Conservation (phyloP, 2,888 invertebrate genomes). For the Campaea margaritaria region DNA sequence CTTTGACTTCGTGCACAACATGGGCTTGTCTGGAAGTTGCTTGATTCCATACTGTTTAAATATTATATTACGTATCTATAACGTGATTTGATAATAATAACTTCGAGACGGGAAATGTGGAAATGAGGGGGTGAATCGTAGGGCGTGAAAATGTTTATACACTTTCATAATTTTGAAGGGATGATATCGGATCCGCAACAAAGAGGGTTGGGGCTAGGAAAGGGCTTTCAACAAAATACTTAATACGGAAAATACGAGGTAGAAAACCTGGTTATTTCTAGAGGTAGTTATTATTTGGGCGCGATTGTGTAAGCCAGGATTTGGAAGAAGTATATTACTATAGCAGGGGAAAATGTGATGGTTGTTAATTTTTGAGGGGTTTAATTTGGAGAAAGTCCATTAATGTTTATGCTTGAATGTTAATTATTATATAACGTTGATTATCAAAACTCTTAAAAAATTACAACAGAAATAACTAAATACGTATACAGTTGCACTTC, state of each 20-base stretch:
- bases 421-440: too few species aligned
- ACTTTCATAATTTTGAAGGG: constrained; percentile 84
- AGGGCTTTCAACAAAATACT: constrained; percentile 80
- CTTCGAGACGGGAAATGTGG: constrained; percentile 72
- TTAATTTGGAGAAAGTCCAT: not conserved
- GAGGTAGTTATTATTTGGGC: constrained; percentile 58
- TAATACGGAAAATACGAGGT: constrained; percentile 78
- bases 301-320: constrained; percentile 54
- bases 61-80: constrained; percentile 49
- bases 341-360: constrained; percentile 40
- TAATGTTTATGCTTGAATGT: too few species aligned
- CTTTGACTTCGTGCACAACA: too few species aligned
- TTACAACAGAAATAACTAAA: too few species aligned
- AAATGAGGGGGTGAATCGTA: constrained; percentile 70
- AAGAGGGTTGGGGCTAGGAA: constrained; percentile 67
- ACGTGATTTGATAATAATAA: constrained; percentile 85
- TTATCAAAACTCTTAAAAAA: too few species aligned
- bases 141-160: constrained; percentile 85
- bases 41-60: constrained; percentile 13
- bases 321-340: constrained; percentile 58
- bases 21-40: not conserved
- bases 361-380: constrained; percentile 32
- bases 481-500: too few species aligned
- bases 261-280: constrained; percentile 70
- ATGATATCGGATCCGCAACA: constrained; percentile 75